Percentiles rank a stretch among this genome's conserved stretches.
Conservation (phyloP, 2,797 vertebrate species). For the Thripadectes ignobilis region DNA sequence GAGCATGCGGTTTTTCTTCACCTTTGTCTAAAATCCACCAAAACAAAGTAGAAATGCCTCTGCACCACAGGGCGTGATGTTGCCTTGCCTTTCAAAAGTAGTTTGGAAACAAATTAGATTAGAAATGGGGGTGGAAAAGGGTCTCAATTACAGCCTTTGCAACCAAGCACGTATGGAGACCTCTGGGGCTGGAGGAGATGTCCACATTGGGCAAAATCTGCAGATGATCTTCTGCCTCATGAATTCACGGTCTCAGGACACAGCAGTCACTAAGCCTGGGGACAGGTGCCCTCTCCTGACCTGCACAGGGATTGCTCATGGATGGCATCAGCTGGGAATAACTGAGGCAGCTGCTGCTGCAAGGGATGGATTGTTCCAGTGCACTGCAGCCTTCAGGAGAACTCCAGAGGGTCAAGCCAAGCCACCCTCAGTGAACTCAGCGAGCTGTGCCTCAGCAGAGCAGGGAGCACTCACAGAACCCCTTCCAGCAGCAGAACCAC, state of each 20-base stretch:
- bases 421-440: background rate
- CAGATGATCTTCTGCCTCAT: background rate
- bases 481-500: background rate
- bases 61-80: background rate
- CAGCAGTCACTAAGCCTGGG: background rate
- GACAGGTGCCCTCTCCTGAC: background rate
- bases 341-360: background rate
- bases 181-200: background rate
- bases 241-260: background rate
- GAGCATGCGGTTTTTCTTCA: background rate
- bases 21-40: background rate
- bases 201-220: background rate
- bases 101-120: background rate
- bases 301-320: background rate
- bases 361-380: background rate
- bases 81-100: background rate
- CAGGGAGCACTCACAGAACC: background rate
- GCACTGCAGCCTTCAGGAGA: background rate
- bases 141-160: background rate
- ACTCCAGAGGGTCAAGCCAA: background rate
- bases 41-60: background rate
- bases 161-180: background rate
- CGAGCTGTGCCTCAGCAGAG: background rate
- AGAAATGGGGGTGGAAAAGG: background rate
- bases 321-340: background rate